Base-by-base conservation (phyloP, 2,797 vertebrate genomes). In the Distichodus sexfasciatus region DNA sequence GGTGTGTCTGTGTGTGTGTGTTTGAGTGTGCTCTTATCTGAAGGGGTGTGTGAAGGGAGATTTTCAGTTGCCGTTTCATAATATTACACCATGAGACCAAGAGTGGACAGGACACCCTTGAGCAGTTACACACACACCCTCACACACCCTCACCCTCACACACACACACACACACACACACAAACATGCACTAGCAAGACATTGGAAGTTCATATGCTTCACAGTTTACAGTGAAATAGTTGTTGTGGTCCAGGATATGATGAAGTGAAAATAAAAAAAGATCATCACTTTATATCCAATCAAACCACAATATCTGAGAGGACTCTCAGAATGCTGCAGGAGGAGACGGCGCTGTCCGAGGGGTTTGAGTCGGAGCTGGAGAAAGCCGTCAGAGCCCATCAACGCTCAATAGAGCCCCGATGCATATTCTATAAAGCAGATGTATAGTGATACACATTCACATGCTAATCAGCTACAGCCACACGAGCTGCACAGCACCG, bases 361-460 rank as follows among this genome's bases (percentile, higher is more conserved):
- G 36, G 50, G 54, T 44, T 59, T 51, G 6, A 14, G 9, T 21
- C 60, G 46, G n/a, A 26, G 11, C 51, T 58, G 57, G 69, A 58
- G 31, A 33, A 44, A 71, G 48, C 69, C 48, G 73, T 76, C 77
- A 76, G 65, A 28, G 33, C 59, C 38, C 58, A 57, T 79, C 75
- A 67, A 41, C 33, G 57, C 59, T 73, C 66, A 79, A 73, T 73
- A 43, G 70, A 72, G 64, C 67, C 78, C 76, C 72, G 74, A 72
- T 76, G 77, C 74, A 76, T 79, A 79, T 79, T 79, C 66, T 76
- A 76, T 79, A 73, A 79, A 75, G 70, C 74, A 66, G 65, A 77
- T 71, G 74, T 68, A 80, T 74, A 75, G 63, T 50, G 64, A 75
- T 80, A 73, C 63, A 48, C 72, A 80, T 80, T 80, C 75, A 80